Percentiles rank a stretch among this genome's conserved stretches.
Conservation (phyloP, 2,797 vertebrate genomes). For the Odontamblyopus lacepedii region DNA sequence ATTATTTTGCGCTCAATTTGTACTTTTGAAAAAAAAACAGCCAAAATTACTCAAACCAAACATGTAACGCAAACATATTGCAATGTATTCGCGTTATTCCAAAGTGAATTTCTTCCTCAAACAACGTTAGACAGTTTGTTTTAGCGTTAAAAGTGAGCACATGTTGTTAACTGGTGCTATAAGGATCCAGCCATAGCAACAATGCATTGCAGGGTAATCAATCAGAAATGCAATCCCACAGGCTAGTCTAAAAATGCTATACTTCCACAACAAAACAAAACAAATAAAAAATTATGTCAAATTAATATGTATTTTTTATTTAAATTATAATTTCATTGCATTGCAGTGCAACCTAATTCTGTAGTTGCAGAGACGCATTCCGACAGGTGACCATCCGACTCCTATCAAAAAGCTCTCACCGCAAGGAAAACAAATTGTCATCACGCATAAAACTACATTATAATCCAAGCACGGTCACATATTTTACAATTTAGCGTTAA, state of each 20-base stretch:
- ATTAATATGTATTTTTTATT: not conserved
- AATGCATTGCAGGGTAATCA: constrained; percentile 36
- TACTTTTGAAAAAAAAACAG: not conserved
- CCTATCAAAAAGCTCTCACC: not conserved
- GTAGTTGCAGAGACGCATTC: constrained; percentile 41
- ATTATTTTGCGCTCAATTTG: not conserved
- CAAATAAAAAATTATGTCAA: not conserved
- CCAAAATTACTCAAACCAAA: not conserved
- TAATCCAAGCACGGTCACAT: constrained; percentile 37
- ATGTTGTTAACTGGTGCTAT: not conserved
- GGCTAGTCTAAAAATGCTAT: constrained; percentile 27
- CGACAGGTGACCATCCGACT: constrained; percentile 56
- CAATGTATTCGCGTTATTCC: not conserved
- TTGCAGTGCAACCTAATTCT: constrained; percentile 40
- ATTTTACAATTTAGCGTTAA: constrained; percentile 9
- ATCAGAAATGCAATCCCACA: constrained; percentile 60
- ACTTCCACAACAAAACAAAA: not conserved
- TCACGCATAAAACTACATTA: constrained; percentile 17
- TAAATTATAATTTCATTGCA: not conserved
- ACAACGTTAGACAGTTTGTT: not conserved
- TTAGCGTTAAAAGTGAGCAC: constrained; percentile 39
- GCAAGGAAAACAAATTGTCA: not conserved
- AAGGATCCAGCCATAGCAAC: constrained; percentile 14
- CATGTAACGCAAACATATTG: not conserved
- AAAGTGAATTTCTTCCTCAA: not conserved